Evolutionary conservation across 2,113 vertebrate species (phyloP).

Genomic region (Ginglymostoma cirratum): DNA sequence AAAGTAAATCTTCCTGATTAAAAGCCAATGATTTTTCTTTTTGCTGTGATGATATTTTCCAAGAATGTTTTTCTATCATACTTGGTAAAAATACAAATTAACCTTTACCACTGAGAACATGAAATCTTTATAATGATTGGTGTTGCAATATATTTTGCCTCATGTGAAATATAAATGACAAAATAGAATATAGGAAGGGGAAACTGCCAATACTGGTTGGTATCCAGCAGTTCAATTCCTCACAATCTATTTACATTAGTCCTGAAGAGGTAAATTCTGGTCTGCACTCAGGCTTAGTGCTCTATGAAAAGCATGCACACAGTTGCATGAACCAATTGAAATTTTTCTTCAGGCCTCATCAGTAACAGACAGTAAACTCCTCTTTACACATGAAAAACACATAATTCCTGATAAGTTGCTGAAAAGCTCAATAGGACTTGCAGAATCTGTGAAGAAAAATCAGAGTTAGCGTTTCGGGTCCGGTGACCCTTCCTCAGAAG

Average conservation of each 20-base stretch:
- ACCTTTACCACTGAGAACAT: not conserved
- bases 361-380: not conserved
- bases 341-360: not conserved
- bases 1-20: not conserved
- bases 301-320: not conserved
- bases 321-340: not conserved
- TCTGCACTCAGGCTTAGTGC: not conserved
- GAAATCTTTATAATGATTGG: not conserved
- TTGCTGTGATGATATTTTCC: not conserved
- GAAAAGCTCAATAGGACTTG: too few species aligned
- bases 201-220: not conserved
- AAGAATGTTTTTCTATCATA: not conserved
- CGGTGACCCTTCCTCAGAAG: too few species aligned
- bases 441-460: too few species aligned
- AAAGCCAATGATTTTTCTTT: not conserved
- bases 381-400: not conserved
- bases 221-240: not conserved
- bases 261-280: not conserved
- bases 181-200: not conserved
- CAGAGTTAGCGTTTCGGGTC: too few species aligned
- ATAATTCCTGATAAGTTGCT: not conserved
- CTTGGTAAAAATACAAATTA: not conserved
- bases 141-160: not conserved
- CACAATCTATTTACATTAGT: not conserved
- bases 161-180: not conserved